Evolutionary conservation across 2,888 invertebrate species (phyloP), one percentile per base, ranked within the genome.

Genomic region (Drosophila fungiperda): DNA sequence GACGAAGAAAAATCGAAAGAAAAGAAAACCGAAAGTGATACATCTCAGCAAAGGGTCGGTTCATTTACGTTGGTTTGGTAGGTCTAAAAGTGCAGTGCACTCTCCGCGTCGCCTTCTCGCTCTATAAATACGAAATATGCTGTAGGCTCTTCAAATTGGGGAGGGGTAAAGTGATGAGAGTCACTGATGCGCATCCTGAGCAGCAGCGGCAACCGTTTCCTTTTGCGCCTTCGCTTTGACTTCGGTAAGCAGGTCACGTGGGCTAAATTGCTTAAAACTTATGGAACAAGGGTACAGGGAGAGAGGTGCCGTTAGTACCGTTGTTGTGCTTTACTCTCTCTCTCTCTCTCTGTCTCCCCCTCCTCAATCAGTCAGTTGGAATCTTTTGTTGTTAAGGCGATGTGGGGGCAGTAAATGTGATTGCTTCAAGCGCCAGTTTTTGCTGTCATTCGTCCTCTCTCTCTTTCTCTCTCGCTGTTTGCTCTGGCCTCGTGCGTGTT

Each of bases 161-260:
- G 38, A 5, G 23, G n/a, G 29, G 29, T 29, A 6, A 38, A 9
- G 33, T 20, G 63, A 35, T 15, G 15, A 36, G 72, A 60, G 66
- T 38, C 67, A 73, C 57, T 61, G 63, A 61, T 69, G 78, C 76
- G 67, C 73, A 82, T 81, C 67, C 83, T 77, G 76, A 75, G 71
- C 71, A 52, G 36, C 15, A 55, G 38, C 54, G 12, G 26, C 36
- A 45, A 23, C 52, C 35, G 68, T 78, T 68, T 63, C 70, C 66
- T 68, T 66, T 61, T 23, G 20, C 50, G 60, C 59, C 68, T 66
- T 40, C 52, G 68, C 64, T 75, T 76, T 82, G 83, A 87, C 72
- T 86, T 45, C 85, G 67, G 89, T 83, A 87, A 87, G 85, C 87
- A 89, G 87, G 87, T 87, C 87, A 87, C 87, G 87, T 87, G 87